Evolutionary conservation across 2,797 vertebrate species (phyloP), one percentile per base, ranked within the genome.

Genomic region (Neoniphon sammara): DNA sequence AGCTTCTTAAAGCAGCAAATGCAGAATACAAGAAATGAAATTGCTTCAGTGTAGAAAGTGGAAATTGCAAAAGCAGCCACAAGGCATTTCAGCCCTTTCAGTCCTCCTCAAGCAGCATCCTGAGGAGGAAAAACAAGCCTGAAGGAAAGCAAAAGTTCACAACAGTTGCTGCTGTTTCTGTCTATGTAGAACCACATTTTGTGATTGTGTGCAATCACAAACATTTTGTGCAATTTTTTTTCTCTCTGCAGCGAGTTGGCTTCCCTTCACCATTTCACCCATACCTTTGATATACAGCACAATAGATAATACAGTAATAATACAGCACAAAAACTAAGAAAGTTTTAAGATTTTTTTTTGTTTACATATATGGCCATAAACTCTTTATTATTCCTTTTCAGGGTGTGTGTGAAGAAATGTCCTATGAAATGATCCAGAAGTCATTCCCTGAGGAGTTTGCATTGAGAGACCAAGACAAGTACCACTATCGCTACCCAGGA

Each of bases 341-440:
- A 27, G 4, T 27, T 18, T 5, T 27, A 27, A 2, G 25, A 27
- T 27, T 27, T 27, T 27, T 27, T 27, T 27, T 27, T 55, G 17
- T n/a, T n/a, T n/a, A n/a, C 25, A 27, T 2, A 55, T 4, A 15
- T 56, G 7, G 63, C 11, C 14, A 23, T 1, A 25, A 60, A 49
- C 46, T 1, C 66, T 66, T 46, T 42, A 5, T 62, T 44, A 0
- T 78, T 4, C 7, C 66, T 31, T 53, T 57, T n/a, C 86, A 99
- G 98, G 98, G 98, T 0, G 95, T 99, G 7, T 99, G 97, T 81
- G 98, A 99, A 86, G 98, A 99, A 87, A 98, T 99, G 97, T 96
- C 94, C 9, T 99, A 99, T 0, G 94, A 95, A 2, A 96, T 97
- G 93, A 98, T 99, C 17, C 93, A 98, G 84, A 93, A 93, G 55